Conservation (phyloP, 64 coral and sea anemone genomes). For the Platygyra sinensis region DNA sequence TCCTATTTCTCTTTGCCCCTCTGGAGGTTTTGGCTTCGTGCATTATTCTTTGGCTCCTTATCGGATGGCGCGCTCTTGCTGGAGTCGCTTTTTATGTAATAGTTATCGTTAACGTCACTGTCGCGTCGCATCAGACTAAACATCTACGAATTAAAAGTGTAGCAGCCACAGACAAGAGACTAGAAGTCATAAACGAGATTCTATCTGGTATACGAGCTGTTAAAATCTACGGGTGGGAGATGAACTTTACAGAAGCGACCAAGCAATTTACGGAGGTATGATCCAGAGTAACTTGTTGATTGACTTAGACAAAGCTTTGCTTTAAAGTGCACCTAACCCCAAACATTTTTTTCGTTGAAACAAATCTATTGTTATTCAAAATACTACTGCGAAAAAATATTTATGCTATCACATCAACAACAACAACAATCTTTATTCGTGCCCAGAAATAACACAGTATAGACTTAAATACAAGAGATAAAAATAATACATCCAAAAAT, state of each 20-base stretch:
- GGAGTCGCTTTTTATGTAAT: not conserved
- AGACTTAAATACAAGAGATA: too few relatives aligned
- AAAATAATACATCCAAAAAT: too few relatives aligned
- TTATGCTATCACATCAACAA: too few relatives aligned
- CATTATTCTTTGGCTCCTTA: not conserved
- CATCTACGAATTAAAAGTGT: slow-evolving; percentile 7
- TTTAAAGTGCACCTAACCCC: not conserved
- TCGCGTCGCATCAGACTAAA: slow-evolving; percentile 5
- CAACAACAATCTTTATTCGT: too few relatives aligned
- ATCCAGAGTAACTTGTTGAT: not conserved
- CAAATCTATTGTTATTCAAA: too few relatives aligned
- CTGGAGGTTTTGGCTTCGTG: not conserved
- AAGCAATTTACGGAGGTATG: slow-evolving; percentile 33
- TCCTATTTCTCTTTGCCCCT: not conserved
- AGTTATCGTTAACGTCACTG: not conserved
- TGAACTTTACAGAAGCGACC: slow-evolving; percentile 12
- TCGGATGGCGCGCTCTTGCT: slow-evolving; percentile 40
- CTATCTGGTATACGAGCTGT: slow-evolving; percentile 59
- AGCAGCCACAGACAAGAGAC: slow-evolving; percentile 22
- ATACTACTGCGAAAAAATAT: too few relatives aligned
- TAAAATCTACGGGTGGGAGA: slow-evolving; percentile 47
- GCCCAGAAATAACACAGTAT: too few relatives aligned
- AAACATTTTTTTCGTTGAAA: not conserved
- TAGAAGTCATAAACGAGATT: slow-evolving; percentile 35
- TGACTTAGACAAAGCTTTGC: not conserved